Evolutionary conservation across 2,113 vertebrate species (phyloP), one percentile per base, ranked within the genome.

Genomic region (Tachysurus vachellii): DNA sequence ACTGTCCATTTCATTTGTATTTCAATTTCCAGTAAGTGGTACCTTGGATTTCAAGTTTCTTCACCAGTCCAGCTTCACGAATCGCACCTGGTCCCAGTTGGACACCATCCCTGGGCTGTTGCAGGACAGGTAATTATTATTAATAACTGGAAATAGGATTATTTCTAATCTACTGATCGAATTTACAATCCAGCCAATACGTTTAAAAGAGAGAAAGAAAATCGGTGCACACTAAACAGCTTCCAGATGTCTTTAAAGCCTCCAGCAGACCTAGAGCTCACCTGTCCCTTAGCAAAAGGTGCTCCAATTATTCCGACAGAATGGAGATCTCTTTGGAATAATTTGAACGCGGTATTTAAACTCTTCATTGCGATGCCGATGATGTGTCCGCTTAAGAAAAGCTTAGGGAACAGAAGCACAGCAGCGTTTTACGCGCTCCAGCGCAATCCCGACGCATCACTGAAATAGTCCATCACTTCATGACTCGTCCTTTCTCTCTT

Each of bases 211-310:
- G 36, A 36, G 36, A 50, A 36, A 0, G 4, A 10, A 76, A 53
- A 7, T 66, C 10, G 50, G 13, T 23, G 19, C 3, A 13, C 42
- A 10, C 61, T 62, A 36, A 36, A 36, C 36, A 62, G 61, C 5
- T n/a, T 28, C 4, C 3, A 23, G 5, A 9, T 71, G 31, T 36
- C 28, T 4, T 6, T 36, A 23, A 13, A 11, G 0, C 6, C 36
- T 13, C 21, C 26, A 26, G 17, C 14, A 80, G 2, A 82, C 8
- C 36, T 0, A 47, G 11, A 23, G 28, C 91, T 89, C 88, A 95
- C 95, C 93, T 96, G 95, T 88, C 95, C 95, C 73, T 91, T 93
- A 14, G 88, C 92, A 88, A 95, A 95, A 59, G 95, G 95, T 0
- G 93, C 95, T 36, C 95, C 95, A 7, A 96, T 90, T 28, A 96